Base-by-base conservation (phyloP, 1,140 invertebrate species). In the Trialeurodes vaporariorum region DNA sequence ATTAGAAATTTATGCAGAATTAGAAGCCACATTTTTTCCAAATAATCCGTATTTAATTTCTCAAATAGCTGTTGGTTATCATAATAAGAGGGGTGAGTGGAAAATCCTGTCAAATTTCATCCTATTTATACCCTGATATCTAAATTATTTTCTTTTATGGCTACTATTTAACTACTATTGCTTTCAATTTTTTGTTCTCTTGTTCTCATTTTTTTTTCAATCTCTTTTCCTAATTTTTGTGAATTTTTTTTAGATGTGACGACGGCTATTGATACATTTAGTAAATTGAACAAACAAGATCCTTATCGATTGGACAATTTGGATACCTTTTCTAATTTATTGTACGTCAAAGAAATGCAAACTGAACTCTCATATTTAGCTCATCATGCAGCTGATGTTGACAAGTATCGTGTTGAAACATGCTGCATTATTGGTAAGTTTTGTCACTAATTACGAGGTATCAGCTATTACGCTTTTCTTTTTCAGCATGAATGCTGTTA, bases 341-440 rank as follows among this genome's bases (percentile, higher is more conserved):
- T 98, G 9, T 98, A 96, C 77, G 91, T 98, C 2, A 93, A 93
- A 81, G 94, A 96, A 77, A 86, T 94, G 79, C 87, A 92, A 74
- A 90, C 91, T 67, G 94, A 98, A 78, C 80, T 99, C 69, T 92
- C 96, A 9, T 85, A 93, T 79, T 82, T 99, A 68, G 96, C 97
- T 9, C 94, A 98, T 76, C 87, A 89, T 73, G 92, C 93, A 40
- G 92, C 91, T 34, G 87, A 92, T 75, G 94, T 97, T 70, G 96
- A 99, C 78, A 98, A 98, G 81, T 99, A 98, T 76, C 83, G 93
- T 75, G 90, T 96, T 17, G 96, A 99, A 82, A 98, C 96, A 0
- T 98, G 96, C 79, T 98, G 94, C 81, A 93, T 98, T 74, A 93
- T 99, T 77, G 97, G 96, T 92, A 80, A 83, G n/a, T n/a, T n/a